Evolutionary conservation across 1,140 invertebrate genomes (phyloP), one percentile per base, ranked within the genome.

Genomic region (Drosophila parabipectinata): DNA sequence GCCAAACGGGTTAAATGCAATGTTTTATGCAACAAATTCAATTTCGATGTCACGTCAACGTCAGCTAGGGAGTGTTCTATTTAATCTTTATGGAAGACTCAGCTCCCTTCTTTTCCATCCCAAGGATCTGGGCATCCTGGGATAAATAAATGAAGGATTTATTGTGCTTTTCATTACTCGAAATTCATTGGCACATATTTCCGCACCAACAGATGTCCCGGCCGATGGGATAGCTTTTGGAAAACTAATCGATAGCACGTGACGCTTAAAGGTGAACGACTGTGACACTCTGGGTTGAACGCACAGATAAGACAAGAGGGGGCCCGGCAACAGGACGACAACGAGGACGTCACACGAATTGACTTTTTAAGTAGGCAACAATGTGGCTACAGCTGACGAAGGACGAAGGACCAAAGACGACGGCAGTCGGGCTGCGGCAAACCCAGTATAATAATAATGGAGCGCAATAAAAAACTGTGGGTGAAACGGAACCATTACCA

Each of bases 231-330:
- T 59, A n/a, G 58, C 30, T 39, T 56, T 66, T 57, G 18, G 51
- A 44, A 55, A 28, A 63, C 72, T 83, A 83, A 88, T 88, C 83
- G 67, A 88, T 88, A 83, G 72, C 79, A 88, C 79, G 84, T 88
- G 84, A 88, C 79, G 68, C 47, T 79, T 79, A 71, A 89, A 83
- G 84, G 84, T 88, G 84, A 89, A 88, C 83, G 79, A 89, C 83
- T 88, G 76, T 73, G 32, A 28, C 68, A 63, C 51, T 30, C 10
- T 26, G 56, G 63, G 72, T 76, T 76, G 64, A 74, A 62, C 28
- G 47, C 45, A 56, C 72, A 71, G 62, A 41, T 58, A 72, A 72
- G 77, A 67, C 54, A 37, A 28, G 34, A 8, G 24, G 15, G 15
- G 48, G 57, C 64, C 59, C 48, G 72, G 62, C 81, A 84, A 84